Percentiles rank a stretch among this genome's conserved stretches.
phyloP scores from a whole-genome alignment of 2,113 vertebrate species.

The Cryptomyrus ogoouensis region DNA sequence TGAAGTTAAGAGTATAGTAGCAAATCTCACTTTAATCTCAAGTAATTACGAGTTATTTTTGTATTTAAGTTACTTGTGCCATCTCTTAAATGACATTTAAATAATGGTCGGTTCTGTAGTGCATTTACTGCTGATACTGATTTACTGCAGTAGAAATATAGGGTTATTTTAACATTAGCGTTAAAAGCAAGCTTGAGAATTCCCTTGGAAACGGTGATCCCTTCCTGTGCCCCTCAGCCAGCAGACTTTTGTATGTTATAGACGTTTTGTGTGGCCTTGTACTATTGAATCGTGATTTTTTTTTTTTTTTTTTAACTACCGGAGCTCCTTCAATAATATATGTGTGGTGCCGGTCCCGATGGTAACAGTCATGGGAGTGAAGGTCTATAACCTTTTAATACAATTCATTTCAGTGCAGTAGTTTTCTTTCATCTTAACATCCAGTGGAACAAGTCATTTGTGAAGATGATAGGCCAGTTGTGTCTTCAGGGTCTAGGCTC shows the following conservation, averaged over 20 bases:
- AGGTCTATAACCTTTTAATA: slow-evolving; percentile 34
- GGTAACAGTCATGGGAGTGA: slow-evolving; percentile 46
- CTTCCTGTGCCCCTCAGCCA: neutral
- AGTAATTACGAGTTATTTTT: neutral
- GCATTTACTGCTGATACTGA: neutral
- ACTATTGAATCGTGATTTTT: slow-evolving; percentile 40
- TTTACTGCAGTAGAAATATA: neutral
- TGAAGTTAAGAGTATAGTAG: neutral
- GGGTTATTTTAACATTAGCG: neutral
- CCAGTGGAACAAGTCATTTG: neutral
- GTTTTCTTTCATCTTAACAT: neutral
- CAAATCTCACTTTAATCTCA: neutral
- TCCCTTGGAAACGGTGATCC: neutral
- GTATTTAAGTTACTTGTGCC: neutral
- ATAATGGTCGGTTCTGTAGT: neutral
- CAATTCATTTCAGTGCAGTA: neutral
- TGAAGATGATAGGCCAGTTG: neutral
- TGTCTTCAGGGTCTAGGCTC: neutral
- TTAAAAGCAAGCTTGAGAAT: neutral
- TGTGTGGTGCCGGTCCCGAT: slow-evolving; percentile 25
- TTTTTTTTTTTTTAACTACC: slow-evolving; percentile 38
- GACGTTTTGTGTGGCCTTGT: neutral
- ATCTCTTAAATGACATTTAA: neutral
- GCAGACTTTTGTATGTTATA: neutral
- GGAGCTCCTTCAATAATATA: slow-evolving; percentile 58